Percentiles rank a stretch among this genome's conserved stretches.
phyloP scores from a whole-genome alignment of 2,797 vertebrate genomes.

The Fistularia commersonii region DNA sequence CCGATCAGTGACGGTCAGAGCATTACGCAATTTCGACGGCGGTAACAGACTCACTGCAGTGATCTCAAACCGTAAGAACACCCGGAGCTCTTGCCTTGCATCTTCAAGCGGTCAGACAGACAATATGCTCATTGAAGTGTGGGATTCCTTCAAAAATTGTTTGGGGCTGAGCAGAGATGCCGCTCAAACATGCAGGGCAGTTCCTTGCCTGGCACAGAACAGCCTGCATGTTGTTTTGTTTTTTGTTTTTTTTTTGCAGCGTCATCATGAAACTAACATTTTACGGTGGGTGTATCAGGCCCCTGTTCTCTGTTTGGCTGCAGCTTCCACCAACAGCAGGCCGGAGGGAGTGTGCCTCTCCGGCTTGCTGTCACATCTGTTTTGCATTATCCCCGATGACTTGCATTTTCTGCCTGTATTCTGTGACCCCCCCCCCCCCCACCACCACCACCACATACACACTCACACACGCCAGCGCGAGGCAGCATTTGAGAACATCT shows the following conservation, averaged over 20 bases:
- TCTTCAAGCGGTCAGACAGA: too few relatives aligned
- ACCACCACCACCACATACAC: neutral
- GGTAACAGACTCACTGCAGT: too few relatives aligned
- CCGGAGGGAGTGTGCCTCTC: conserved; percentile 11
- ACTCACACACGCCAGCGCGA: neutral
- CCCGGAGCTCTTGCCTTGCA: too few relatives aligned
- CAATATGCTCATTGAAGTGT: too few relatives aligned
- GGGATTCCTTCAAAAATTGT: too few relatives aligned
- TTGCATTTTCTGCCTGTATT: conserved; percentile 45
- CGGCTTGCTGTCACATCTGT: conserved; percentile 59
- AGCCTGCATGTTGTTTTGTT: neutral
- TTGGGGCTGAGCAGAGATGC: too few relatives aligned
- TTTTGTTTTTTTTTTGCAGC: conserved; percentile 12
- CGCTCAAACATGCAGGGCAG: too few relatives aligned
- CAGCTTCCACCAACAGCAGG: conserved; percentile 17
- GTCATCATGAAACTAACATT: conserved; percentile 47
- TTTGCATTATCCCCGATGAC: conserved; percentile 62
- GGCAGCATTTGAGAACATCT: too few relatives aligned
- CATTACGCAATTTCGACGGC: too few relatives aligned
- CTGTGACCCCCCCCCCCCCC: neutral
- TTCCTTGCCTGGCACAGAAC: too few relatives aligned
- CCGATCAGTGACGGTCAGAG: too few relatives aligned
- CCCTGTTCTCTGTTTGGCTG: conserved; percentile 35
- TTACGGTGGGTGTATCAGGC: conserved; percentile 17
- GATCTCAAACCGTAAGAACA: too few relatives aligned